phyloP scores from a whole-genome alignment of 1,140 invertebrate species.

The Adoxophyes honmai region DNA sequence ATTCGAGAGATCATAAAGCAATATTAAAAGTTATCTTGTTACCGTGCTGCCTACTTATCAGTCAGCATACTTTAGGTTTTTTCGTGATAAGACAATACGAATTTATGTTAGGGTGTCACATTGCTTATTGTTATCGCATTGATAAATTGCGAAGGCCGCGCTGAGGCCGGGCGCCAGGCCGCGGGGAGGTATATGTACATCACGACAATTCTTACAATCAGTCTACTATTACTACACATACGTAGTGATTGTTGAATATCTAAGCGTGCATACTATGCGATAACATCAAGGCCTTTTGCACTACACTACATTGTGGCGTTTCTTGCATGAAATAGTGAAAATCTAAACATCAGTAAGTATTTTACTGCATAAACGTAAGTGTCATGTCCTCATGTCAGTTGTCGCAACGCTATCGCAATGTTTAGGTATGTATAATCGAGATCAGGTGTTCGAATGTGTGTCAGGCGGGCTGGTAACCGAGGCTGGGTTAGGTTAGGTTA shows the following conservation, averaged over 20 bases:
- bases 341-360: background rate
- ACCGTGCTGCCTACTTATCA: slow-evolving; percentile 47
- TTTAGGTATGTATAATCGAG: slow-evolving; percentile 2
- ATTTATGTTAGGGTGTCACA: slow-evolving; percentile 71
- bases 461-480: slow-evolving; percentile 5
- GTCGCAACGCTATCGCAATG: slow-evolving; percentile 6
- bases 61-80: slow-evolving; percentile 36
- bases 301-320: slow-evolving; percentile 23
- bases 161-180: slow-evolving; percentile 34
- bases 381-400: background rate
- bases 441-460: slow-evolving; percentile 15
- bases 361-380: background rate
- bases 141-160: slow-evolving; percentile 58
- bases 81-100: slow-evolving; percentile 71
- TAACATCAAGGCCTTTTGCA: slow-evolving; percentile 56
- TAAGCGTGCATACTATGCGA: slow-evolving; percentile 37
- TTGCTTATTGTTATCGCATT: slow-evolving; percentile 65
- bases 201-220: slow-evolving; percentile 10
- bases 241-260: slow-evolving; percentile 35
- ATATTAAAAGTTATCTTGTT: slow-evolving; percentile 56
- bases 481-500: slow-evolving; percentile 17
- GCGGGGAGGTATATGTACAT: background rate
- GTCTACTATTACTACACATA: slow-evolving; percentile 28
- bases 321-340: background rate
- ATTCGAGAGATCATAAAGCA: slow-evolving; percentile 51